Conservation (phyloP, 1,140 invertebrate genomes). For the Aleiodes sp. region DNA sequence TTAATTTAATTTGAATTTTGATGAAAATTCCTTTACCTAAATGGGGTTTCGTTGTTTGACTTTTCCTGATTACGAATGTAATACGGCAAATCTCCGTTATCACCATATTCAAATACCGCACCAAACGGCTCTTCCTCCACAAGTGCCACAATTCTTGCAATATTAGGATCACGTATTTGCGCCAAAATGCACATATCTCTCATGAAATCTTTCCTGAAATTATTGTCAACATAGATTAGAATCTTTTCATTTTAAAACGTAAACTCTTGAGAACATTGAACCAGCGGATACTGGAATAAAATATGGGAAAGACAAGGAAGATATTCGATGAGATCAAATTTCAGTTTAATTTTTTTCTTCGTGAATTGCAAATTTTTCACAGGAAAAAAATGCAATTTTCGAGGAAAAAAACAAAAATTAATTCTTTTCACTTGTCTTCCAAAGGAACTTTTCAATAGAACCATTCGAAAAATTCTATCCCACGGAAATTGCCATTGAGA, state of each 20-base stretch:
- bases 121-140: conserved; percentile 86
- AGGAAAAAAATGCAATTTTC: too few species aligned
- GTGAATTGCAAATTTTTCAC: too few species aligned
- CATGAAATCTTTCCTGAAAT: conserved; percentile 81
- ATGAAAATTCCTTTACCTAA: conserved; percentile 49
- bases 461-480: too few species aligned
- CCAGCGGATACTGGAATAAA: conserved; percentile 31
- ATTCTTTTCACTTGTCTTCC: too few species aligned
- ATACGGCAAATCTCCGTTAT: conserved; percentile 83
- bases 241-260: too few species aligned
- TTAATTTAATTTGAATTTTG: not conserved
- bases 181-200: conserved; percentile 86
- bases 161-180: conserved; percentile 82
- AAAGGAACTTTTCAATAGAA: too few species aligned
- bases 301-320: too few species aligned
- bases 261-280: too few species aligned
- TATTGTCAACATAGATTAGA: too few species aligned
- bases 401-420: too few species aligned
- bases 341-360: conserved; percentile 2
- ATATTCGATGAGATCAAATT: too few species aligned
- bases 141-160: conserved; percentile 83
- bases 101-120: conserved; percentile 86
- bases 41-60: conserved; percentile 50
- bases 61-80: conserved; percentile 71
- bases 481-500: too few species aligned